Conservation (phyloP, 1,140 invertebrate genomes). For the Pseudomyrmex concolor region DNA sequence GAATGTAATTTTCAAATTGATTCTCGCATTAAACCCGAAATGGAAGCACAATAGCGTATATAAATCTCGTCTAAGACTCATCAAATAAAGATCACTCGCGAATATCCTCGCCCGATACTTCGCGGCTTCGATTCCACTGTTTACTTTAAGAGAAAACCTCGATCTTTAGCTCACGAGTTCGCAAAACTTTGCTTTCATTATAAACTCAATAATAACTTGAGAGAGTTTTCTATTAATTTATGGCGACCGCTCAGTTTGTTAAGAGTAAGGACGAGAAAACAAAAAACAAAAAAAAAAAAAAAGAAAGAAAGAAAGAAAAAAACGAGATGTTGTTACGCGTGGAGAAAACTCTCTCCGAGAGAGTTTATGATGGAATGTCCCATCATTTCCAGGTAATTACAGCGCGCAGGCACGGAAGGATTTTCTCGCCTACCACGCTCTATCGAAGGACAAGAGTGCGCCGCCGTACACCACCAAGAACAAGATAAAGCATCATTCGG, state of each 20-base stretch:
- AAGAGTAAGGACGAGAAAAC: conserved; percentile 23
- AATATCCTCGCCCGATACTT: conserved; percentile 31
- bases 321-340: conserved; percentile 24
- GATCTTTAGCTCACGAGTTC: conserved; percentile 18
- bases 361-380: conserved; percentile 47
- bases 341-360: not conserved
- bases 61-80: conserved; percentile 13
- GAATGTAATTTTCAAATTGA: not conserved
- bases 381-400: conserved; percentile 56
- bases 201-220: conserved; percentile 55
- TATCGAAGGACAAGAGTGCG: conserved; percentile 66
- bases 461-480: conserved; percentile 59
- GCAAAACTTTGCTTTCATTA: conserved; percentile 52
- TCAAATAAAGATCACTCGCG: conserved; percentile 23
- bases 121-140: conserved; percentile 21
- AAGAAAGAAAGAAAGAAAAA: too few species aligned
- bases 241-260: conserved; percentile 41
- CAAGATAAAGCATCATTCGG: conserved; percentile 73
- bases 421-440: conserved; percentile 44
- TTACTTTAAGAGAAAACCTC: conserved; percentile 34
- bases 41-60: not conserved
- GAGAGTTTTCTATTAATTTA: conserved; percentile 59
- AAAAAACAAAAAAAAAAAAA: not conserved
- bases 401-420: conserved; percentile 53
- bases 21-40: not conserved